Conservation (phyloP, 2,888 invertebrate species). For the Ophioninae sp. region DNA sequence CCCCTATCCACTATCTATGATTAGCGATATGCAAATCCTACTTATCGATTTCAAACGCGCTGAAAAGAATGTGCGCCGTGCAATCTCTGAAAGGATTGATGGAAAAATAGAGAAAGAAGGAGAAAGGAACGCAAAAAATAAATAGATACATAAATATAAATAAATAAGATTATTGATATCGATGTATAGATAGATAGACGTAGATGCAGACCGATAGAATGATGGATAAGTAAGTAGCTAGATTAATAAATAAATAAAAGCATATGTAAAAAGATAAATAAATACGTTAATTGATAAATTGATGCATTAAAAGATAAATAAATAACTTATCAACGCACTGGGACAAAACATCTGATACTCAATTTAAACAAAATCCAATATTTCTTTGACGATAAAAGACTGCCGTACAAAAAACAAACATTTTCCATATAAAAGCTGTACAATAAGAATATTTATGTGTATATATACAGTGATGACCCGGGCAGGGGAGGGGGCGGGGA, state of each 20-base stretch:
- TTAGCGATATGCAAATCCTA: constrained; percentile 74
- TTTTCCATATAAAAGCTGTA: background rate
- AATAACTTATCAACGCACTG: background rate
- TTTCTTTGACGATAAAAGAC: background rate
- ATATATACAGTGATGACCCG: background rate
- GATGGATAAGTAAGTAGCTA: too few species aligned
- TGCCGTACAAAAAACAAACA: background rate
- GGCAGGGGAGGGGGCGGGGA: background rate
- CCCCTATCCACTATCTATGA: background rate
- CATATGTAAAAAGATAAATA: constrained; percentile 7
- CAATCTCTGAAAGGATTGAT: background rate
- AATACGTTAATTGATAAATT: too few species aligned
- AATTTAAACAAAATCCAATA: background rate
- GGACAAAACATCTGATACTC: background rate
- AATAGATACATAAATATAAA: constrained; percentile 6
- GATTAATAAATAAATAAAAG: too few species aligned
- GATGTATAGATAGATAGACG: background rate
- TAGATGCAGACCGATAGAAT: too few species aligned
- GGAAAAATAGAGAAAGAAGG: background rate
- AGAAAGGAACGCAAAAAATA: background rate
- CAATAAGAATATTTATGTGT: background rate
- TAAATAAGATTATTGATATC: background rate
- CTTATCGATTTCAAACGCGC: constrained; percentile 78
- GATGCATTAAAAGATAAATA: background rate
- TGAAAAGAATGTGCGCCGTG: constrained; percentile 73